phyloP scores from a whole-genome alignment of 2,797 vertebrate genomes.

The Sebastes alutus region DNA sequence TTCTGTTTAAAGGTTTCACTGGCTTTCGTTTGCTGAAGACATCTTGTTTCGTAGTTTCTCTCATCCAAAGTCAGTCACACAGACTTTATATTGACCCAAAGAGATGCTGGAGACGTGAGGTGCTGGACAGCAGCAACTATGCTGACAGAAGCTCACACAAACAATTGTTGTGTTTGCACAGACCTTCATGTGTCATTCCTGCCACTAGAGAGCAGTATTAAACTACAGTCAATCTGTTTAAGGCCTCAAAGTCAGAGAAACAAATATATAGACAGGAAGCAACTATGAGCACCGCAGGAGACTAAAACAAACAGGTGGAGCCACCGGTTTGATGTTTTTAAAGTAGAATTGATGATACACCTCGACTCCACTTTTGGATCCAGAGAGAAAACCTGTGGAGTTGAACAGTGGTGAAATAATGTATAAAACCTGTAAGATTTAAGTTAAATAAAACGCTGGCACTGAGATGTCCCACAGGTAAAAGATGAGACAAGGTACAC shows the following conservation, averaged over 20 bases:
- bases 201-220: slow-evolving; percentile 56
- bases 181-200: background rate
- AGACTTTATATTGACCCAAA: background rate
- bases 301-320: background rate
- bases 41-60: background rate
- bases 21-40: background rate
- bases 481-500: background rate
- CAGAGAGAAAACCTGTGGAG: background rate
- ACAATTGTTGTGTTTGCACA: background rate
- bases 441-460: background rate
- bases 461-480: background rate
- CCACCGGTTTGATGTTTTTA: background rate
- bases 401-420: background rate
- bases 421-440: background rate
- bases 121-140: background rate
- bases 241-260: background rate
- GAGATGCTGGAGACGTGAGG: background rate
- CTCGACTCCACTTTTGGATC: background rate
- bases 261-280: background rate
- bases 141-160: background rate
- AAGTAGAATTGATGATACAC: background rate
- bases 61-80: slow-evolving; percentile 3
- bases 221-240: background rate
- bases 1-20: background rate
- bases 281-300: background rate